A percentile compares a stretch with the other conserved stretches of the same genome.
These are phyloP conservation scores for Hydrolagus affinis DNA, from an alignment of 2,113 vertebrate species.

Conservation along the genomic window DNA sequence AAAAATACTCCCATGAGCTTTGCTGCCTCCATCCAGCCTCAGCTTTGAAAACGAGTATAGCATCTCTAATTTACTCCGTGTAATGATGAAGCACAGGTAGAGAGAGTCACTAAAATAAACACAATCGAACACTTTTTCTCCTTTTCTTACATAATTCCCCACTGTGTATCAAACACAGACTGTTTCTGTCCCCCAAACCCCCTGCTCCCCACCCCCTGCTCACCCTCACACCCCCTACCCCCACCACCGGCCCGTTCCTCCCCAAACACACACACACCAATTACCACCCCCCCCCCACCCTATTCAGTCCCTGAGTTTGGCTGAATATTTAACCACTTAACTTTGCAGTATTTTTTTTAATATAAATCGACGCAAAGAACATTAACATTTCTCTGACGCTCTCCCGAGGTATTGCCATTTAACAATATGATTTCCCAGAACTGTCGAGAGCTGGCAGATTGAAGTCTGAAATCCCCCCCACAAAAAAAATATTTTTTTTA, in stretches of 20 bases:
- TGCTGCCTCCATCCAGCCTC: conserved; percentile 33
- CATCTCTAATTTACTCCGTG: conserved; percentile 28
- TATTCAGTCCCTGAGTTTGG: no score
- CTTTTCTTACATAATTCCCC: background rate
- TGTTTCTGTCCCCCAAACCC: no score
- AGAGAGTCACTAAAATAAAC: background rate
- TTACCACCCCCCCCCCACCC: no score
- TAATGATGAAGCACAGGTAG: background rate
- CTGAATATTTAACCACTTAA: background rate
- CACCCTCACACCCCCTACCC: no score
- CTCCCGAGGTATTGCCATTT: conserved; percentile 16
- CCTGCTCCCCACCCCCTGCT: no score
- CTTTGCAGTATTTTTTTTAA: background rate
- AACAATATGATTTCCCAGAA: background rate
- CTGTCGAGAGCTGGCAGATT: background rate
- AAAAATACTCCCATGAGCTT: conserved; percentile 38
- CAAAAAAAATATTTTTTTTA: conserved; percentile 38
- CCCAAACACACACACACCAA: no score
- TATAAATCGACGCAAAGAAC: no score
- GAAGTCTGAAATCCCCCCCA: background rate
- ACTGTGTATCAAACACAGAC: background rate
- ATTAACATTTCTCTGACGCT: background rate
- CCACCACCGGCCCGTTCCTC: no score
- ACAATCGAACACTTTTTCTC: background rate
- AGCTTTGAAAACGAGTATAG: conserved; percentile 44